Conservation (phyloP, 1,140 invertebrate genomes). For the Sitobion miscanthi region DNA sequence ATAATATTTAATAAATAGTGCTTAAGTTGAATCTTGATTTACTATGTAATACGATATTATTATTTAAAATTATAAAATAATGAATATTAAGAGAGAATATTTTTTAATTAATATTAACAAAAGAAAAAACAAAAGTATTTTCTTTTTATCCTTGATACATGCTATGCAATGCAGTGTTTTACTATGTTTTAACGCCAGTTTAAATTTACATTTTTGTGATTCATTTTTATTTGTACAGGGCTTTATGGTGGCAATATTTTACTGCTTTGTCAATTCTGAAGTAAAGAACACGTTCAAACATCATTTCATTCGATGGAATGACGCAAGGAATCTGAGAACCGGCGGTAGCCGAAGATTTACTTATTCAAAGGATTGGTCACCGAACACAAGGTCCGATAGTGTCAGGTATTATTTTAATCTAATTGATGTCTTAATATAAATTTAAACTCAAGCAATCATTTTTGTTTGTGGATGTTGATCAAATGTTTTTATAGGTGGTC, state of each 20-base stretch:
- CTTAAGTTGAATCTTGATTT: neutral
- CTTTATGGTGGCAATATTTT: constrained; percentile 84
- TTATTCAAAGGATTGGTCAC: constrained; percentile 79
- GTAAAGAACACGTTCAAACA: constrained; percentile 84
- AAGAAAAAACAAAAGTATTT: neutral
- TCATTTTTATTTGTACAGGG: constrained; percentile 69
- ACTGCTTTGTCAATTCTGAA: constrained; percentile 92
- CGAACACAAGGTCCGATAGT: constrained; percentile 78
- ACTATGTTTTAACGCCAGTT: neutral
- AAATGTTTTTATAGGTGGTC: constrained; percentile 27
- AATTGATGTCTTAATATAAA: neutral
- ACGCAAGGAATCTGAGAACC: constrained; percentile 67
- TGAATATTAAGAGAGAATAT: neutral
- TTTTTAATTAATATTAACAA: neutral
- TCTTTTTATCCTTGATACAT: neutral
- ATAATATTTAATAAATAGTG: neutral
- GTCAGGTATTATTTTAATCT: constrained; percentile 69
- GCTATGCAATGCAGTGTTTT: neutral
- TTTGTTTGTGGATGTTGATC: neutral
- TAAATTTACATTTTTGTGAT: neutral
- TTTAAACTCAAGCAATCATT: neutral
- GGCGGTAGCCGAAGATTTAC: constrained; percentile 69
- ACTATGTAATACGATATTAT: too few relatives aligned
- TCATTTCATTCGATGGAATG: constrained; percentile 80
- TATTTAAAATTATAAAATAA: neutral